Evolutionary conservation across 1,140 invertebrate species (phyloP).

Genomic region (Scaptomyza pallida): DNA sequence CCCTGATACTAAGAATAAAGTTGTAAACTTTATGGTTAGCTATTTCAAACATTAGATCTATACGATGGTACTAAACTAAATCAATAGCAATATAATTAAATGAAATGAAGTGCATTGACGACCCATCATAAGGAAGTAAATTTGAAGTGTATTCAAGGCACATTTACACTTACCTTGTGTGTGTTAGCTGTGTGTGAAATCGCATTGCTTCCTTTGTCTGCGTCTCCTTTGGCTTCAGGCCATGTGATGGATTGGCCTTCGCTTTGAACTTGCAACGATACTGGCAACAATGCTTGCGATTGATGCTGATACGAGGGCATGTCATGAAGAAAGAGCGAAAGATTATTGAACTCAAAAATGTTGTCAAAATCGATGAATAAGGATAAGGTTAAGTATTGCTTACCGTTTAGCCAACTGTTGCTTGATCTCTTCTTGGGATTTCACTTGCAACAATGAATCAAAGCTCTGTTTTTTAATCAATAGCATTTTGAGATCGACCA

Average conservation of each 20-base stretch:
- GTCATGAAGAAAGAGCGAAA: too few species aligned
- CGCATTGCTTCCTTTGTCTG: neutral
- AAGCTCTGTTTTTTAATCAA: slow-evolving; percentile 6
- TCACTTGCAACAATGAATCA: neutral
- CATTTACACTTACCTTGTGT: slow-evolving; percentile 27
- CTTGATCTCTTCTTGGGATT: neutral
- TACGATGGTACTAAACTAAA: too few species aligned
- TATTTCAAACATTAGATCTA: too few species aligned
- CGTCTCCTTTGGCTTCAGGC: neutral
- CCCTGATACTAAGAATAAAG: too few species aligned
- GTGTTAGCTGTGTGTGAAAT: neutral
- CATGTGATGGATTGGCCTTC: neutral
- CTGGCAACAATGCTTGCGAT: slow-evolving; percentile 9
- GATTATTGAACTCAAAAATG: too few species aligned
- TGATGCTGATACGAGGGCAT: neutral
- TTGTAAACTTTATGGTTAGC: too few species aligned
- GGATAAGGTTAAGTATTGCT: too few species aligned
- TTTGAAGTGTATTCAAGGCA: neutral
- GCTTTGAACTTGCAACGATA: neutral
- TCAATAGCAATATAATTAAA: too few species aligned
- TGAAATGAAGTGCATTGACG: too few species aligned
- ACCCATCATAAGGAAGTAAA: neutral
- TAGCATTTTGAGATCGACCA: slow-evolving; percentile 23
- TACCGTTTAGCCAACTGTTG: slow-evolving; percentile 15
- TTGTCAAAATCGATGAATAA: too few species aligned